phyloP scores from a whole-genome alignment of 2,113 vertebrate species.

The Azemiops feae region DNA sequence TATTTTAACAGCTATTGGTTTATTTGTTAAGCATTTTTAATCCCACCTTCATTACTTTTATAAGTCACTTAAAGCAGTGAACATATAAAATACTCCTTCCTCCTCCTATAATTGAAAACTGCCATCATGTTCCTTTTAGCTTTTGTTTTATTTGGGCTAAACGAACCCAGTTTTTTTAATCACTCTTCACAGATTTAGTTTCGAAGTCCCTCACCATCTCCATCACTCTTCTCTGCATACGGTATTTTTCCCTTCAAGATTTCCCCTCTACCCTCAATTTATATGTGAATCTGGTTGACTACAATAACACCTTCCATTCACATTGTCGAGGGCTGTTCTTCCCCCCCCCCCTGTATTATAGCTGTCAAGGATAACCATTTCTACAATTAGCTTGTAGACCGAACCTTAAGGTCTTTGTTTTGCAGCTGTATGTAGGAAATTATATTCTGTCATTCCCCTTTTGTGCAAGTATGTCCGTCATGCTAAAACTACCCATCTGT shows the following conservation, averaged over 20 bases:
- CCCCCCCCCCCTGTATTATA: constrained; percentile 55
- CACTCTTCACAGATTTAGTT: not conserved
- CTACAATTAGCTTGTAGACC: constrained; percentile 62
- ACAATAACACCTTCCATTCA: constrained; percentile 67
- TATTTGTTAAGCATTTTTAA: not conserved
- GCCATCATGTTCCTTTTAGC: not conserved
- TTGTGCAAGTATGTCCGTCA: constrained; percentile 27
- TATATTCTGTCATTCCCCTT: constrained; percentile 11
- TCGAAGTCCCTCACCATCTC: not conserved
- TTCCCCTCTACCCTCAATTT: constrained; percentile 67
- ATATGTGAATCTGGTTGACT: constrained; percentile 70
- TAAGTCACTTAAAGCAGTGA: not conserved
- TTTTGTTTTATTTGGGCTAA: not conserved
- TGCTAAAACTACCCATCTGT: constrained; percentile 6
- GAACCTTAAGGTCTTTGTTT: constrained; percentile 66
- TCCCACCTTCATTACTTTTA: not conserved
- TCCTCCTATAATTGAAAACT: not conserved
- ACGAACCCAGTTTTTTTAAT: not conserved
- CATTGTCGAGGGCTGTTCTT: constrained; percentile 53
- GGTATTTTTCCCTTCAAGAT: constrained; percentile 35
- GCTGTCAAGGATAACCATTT: constrained; percentile 62
- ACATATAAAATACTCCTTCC: not conserved
- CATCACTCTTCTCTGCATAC: not conserved
- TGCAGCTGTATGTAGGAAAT: constrained; percentile 45
- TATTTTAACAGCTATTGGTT: not conserved